Evolutionary conservation across 2,797 vertebrate species (phyloP).

Genomic region (Chrysocyon brachyurus): DNA sequence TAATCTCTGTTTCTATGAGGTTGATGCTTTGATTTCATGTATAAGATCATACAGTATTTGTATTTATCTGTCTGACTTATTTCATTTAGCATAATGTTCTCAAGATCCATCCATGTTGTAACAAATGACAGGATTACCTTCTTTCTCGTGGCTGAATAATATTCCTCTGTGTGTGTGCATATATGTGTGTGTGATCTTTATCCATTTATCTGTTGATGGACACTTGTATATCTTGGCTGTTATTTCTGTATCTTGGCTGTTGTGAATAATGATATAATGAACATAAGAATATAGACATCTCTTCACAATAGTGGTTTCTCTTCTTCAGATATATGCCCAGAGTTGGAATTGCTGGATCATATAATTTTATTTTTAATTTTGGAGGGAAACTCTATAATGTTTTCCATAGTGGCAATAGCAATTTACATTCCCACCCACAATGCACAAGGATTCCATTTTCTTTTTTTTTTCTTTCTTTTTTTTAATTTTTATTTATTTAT

Average conservation of each 20-base stretch:
- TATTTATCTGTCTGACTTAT: neutral
- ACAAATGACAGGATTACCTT: neutral
- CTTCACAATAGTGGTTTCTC: neutral
- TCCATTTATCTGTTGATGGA: neutral
- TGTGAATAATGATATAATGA: neutral
- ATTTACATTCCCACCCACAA: neutral
- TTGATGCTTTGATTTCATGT: neutral
- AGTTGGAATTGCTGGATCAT: neutral
- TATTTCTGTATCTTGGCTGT: neutral
- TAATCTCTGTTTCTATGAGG: neutral
- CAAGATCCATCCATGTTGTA: neutral
- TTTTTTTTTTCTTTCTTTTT: too few species aligned
- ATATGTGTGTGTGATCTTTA: neutral
- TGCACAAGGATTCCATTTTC: neutral
- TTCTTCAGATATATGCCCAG: neutral
- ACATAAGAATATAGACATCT: neutral
- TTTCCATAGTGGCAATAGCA: neutral
- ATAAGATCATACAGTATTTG: neutral
- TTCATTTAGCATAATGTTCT: neutral
- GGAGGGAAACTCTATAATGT: neutral
- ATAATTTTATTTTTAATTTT: neutral
- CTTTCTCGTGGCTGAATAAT: neutral
- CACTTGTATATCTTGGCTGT: neutral
- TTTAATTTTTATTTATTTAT: too few species aligned
- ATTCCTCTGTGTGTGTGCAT: neutral